Conservation (phyloP, 2,113 vertebrate genomes). For the Siniperca chuatsi region DNA sequence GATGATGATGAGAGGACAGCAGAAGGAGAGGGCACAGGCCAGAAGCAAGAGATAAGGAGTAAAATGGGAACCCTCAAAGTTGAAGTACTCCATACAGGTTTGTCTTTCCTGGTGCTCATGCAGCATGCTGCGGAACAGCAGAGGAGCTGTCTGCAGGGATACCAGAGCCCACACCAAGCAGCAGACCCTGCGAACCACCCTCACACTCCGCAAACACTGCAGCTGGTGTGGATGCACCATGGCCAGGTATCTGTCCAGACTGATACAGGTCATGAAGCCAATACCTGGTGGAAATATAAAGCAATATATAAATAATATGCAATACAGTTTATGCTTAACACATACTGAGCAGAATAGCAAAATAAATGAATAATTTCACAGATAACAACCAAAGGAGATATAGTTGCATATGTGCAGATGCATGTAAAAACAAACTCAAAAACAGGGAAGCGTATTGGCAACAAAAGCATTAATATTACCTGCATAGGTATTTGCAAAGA, state of each 20-base stretch:
- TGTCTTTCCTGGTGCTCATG: slow-evolving; percentile 66
- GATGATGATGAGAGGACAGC: slow-evolving; percentile 84
- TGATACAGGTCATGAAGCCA: slow-evolving; percentile 90
- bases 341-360: neutral
- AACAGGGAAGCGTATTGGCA: neutral
- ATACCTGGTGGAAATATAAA: slow-evolving; percentile 75
- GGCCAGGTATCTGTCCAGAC: slow-evolving; percentile 88
- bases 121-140: slow-evolving; percentile 83
- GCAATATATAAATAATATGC: neutral
- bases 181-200: slow-evolving; percentile 80
- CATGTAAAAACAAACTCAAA: neutral
- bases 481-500: slow-evolving; percentile 88
- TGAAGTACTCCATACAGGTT: slow-evolving; percentile 90
- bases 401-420: neutral
- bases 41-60: slow-evolving; percentile 83
- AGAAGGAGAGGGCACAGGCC: slow-evolving; percentile 85
- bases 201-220: slow-evolving; percentile 70
- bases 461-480: slow-evolving; percentile 48
- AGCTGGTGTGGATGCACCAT: slow-evolving; percentile 85
- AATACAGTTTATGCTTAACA: neutral
- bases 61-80: slow-evolving; percentile 75
- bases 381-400: neutral
- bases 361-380: neutral
- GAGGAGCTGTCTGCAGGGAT: slow-evolving; percentile 78
- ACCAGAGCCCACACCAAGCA: slow-evolving; percentile 85